Evolutionary conservation across 2,888 invertebrate species (phyloP), one percentile per base, ranked within the genome.

Genomic region (Andricus quercusramuli): DNA sequence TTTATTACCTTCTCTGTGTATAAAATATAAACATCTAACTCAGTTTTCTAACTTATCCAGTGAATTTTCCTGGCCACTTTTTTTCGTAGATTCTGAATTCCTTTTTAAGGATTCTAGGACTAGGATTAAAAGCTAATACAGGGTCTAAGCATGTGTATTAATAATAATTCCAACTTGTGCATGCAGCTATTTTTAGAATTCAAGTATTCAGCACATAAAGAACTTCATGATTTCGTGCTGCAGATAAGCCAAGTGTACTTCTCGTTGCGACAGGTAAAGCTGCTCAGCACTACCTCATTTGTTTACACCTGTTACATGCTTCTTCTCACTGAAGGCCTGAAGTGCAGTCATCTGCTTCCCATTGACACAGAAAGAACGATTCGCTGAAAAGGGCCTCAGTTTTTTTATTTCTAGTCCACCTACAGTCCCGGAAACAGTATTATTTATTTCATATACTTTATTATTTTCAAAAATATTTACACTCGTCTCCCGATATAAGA

Each of bases 271-370:
- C 74, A 70, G 70, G 70, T 70, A 51, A 70, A 29, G 37, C 56
- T 74, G 74, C 56, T 56, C 70, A 70, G 70, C 29, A 25, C 56
- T n/a, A 29, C 74, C 74, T 74, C 74, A 74, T 74, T 74, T 74
- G 74, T 74, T 74, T 74, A 74, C 74, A 74, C 74, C 74, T 74
- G 74, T 74, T 74, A 74, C 74, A 59, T 59, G 32, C 56, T 56
- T 74, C 22, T 74, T 56, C 37, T 29, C 70, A 29, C 51, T 74
- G 56, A 74, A 74, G 56, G 29, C 8, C n/a, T 74, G 32, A 74
- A 74, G 74, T 74, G 70, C 47, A 74, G 32, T 74, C 74, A 56
- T 74, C 74, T 22, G 13, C 74, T 59, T 74, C 32, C 6, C 56
- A 59, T 74, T 74, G 74, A 74, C 74, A 74, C 56, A 74, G 74